A percentile compares a stretch with the other conserved stretches of the same genome.
Conservation (phyloP, 2,888 invertebrate genomes). For the Poecilus cupreus region DNA sequence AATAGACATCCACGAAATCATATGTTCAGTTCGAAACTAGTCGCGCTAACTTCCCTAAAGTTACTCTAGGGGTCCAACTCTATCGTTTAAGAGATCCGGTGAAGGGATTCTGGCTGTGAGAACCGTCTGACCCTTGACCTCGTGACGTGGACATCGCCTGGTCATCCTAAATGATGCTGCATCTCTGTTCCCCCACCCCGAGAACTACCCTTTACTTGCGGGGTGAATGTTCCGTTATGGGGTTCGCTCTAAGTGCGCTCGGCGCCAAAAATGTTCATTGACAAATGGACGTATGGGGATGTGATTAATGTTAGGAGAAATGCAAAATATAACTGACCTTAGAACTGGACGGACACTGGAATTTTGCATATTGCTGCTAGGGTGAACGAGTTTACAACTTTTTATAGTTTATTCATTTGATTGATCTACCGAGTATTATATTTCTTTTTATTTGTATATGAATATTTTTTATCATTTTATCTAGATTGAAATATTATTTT, state of each 20-base stretch:
- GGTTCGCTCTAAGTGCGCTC: constrained; percentile 32
- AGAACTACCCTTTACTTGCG: not conserved
- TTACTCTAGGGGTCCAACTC: constrained; percentile 8
- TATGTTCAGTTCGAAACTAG: constrained; percentile 20
- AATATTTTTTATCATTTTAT: too few relatives aligned
- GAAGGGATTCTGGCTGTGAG: constrained; percentile 60
- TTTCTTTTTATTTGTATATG: too few relatives aligned
- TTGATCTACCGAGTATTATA: not conserved
- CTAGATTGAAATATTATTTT: too few relatives aligned
- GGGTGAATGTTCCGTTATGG: constrained; percentile 52
- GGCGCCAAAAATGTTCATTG: constrained; percentile 57
- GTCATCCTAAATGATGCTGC: constrained; percentile 47
- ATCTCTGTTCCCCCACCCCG: constrained; percentile 18
- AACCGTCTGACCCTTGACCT: constrained; percentile 62
- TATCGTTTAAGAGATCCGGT: constrained; percentile 47
- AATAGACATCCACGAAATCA: not conserved
- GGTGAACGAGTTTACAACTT: not conserved
- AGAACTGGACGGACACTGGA: not conserved
- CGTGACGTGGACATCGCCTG: constrained; percentile 47
- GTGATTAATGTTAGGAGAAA: constrained; percentile 48
- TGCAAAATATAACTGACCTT: constrained; percentile 56
- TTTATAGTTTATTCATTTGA: not conserved
- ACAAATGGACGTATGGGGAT: constrained; percentile 54
- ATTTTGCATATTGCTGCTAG: constrained; percentile 19
- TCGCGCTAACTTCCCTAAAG: constrained; percentile 40